phyloP scores from a whole-genome alignment of 2,113 vertebrate genomes.

The Hydrochoerus hydrochaeris region DNA sequence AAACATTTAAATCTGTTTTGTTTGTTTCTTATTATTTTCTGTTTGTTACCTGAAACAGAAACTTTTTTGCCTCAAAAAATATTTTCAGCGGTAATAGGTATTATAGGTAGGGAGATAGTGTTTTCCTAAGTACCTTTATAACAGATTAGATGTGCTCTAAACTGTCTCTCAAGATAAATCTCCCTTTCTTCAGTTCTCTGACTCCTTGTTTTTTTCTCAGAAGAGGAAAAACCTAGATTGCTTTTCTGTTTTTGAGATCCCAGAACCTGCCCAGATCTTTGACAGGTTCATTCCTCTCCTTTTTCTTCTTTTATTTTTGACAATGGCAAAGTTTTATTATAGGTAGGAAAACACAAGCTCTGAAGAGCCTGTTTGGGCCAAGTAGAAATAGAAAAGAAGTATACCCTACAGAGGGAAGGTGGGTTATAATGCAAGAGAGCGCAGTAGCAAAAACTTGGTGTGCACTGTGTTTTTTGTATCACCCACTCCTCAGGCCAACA shows the following conservation, averaged over 20 bases:
- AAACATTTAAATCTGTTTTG: background rate
- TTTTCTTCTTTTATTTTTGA: background rate
- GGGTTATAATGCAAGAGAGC: background rate
- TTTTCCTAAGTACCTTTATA: background rate
- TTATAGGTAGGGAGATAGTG: background rate
- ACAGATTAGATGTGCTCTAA: background rate
- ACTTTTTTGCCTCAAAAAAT: background rate
- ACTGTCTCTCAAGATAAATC: background rate
- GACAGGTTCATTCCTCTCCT: background rate
- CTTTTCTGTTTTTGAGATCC: conserved; percentile 32
- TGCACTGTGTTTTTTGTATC: background rate
- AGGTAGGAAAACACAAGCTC: background rate
- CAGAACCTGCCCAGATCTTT: background rate
- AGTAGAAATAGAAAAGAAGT: background rate
- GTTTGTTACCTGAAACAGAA: background rate
- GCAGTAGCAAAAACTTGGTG: background rate
- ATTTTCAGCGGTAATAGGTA: background rate
- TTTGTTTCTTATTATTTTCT: background rate
- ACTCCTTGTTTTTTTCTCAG: background rate
- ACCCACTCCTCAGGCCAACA: background rate
- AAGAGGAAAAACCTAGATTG: background rate
- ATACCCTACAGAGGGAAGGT: background rate
- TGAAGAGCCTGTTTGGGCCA: background rate
- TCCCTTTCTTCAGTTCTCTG: background rate
- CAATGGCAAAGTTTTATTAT: too few relatives aligned